A percentile compares a stretch with the other conserved stretches of the same genome.
Evolutionary conservation across 2,888 invertebrate genomes (phyloP).

Genomic region (Athrips mouffetella): DNA sequence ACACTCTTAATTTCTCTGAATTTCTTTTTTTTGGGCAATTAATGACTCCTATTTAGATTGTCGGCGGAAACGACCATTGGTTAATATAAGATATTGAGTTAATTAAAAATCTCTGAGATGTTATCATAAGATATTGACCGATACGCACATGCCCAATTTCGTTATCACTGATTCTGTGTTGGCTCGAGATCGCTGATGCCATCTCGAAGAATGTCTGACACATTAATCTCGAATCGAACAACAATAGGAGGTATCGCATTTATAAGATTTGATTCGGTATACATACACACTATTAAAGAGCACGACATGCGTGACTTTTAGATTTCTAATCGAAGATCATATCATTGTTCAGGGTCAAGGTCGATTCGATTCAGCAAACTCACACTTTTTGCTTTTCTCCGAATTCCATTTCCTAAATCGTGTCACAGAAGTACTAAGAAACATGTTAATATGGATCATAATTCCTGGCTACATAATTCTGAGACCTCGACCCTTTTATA

Average conservation of each 20-base stretch:
- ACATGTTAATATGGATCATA: slow-evolving; percentile 2
- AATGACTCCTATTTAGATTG: slow-evolving; percentile 14
- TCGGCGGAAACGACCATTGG: slow-evolving; percentile 13
- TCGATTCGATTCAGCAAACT: slow-evolving; percentile 38
- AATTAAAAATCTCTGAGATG: slow-evolving; percentile 8
- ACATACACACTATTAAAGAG: slow-evolving; percentile 53
- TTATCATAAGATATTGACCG: slow-evolving; percentile 5
- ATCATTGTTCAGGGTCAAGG: slow-evolving; percentile 53
- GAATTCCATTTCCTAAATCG: slow-evolving; percentile 18
- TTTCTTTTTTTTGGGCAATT: slow-evolving; percentile 15
- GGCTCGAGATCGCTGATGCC: too few relatives aligned
- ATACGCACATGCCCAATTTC: slow-evolving; percentile 12
- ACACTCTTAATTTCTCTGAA: slow-evolving; percentile 19
- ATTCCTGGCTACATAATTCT: background rate
- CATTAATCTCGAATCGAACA: slow-evolving; percentile 51
- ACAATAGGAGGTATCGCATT: slow-evolving; percentile 40
- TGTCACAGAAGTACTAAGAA: slow-evolving; percentile 15
- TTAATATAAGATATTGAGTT: slow-evolving; percentile 10
- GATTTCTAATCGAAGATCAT: slow-evolving; percentile 49
- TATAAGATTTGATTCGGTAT: slow-evolving; percentile 52
- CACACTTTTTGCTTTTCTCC: slow-evolving; percentile 18
- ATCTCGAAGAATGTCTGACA: slow-evolving; percentile 30
- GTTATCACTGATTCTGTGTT: slow-evolving; percentile 7
- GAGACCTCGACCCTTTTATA: slow-evolving; percentile 30
- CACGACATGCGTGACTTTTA: slow-evolving; percentile 53